Conservation (phyloP, 2,888 invertebrate species). For the Hoplodrina blanda region DNA sequence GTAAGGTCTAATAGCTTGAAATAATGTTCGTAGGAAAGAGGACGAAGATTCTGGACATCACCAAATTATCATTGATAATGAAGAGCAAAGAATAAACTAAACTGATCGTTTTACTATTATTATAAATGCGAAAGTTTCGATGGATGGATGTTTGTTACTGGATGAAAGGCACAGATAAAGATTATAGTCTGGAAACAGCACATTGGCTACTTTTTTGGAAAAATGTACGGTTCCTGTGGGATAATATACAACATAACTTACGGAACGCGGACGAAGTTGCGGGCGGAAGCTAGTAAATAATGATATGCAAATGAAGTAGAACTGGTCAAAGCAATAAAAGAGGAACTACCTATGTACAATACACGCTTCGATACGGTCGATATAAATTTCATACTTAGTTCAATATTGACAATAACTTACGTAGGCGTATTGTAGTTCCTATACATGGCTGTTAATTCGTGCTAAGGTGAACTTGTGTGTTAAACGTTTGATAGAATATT, state of each 20-base stretch:
- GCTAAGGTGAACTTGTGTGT: conserved; percentile 82
- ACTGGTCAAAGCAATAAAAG: conserved; percentile 20
- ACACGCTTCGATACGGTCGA: conserved; percentile 36
- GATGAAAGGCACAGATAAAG: too few relatives aligned
- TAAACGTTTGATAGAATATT: conserved; percentile 71
- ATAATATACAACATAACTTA: too few relatives aligned
- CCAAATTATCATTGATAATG: conserved; percentile 1
- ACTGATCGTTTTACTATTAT: background rate
- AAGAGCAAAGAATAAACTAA: conserved; percentile 17
- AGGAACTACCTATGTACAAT: conserved; percentile 33
- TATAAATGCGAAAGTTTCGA: too few relatives aligned
- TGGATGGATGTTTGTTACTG: too few relatives aligned
- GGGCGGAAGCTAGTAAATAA: background rate
- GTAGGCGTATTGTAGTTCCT: conserved; percentile 74
- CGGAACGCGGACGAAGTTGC: too few relatives aligned
- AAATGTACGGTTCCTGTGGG: too few relatives aligned
- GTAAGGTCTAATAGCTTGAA: background rate
- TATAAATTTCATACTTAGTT: conserved; percentile 45
- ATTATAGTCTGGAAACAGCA: too few relatives aligned
- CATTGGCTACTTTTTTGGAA: too few relatives aligned
- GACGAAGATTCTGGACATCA: background rate
- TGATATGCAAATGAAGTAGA: conserved; percentile 1
- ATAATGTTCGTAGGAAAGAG: background rate
- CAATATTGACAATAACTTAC: conserved; percentile 68
- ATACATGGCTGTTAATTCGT: conserved; percentile 75